Conservation (phyloP, 2,113 vertebrate species). For the Andinoacara biseriatus region DNA sequence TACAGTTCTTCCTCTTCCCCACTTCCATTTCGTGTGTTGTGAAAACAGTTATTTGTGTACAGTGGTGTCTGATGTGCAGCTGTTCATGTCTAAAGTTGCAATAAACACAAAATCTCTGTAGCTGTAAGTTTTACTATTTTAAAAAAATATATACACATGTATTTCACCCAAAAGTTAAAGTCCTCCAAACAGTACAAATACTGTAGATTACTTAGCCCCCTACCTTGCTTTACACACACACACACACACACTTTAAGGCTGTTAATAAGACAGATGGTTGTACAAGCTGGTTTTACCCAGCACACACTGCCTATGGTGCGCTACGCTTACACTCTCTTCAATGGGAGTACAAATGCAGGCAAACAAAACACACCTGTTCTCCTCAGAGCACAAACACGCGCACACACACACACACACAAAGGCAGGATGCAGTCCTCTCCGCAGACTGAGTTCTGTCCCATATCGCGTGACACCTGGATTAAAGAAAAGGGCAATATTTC, state of each 20-base stretch:
- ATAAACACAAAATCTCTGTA: background rate
- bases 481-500: constrained; percentile 61
- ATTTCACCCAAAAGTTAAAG: background rate
- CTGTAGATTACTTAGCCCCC: background rate
- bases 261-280: constrained; percentile 42
- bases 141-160: background rate
- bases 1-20: background rate
- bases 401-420: background rate
- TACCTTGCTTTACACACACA: background rate
- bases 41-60: constrained; percentile 10
- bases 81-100: background rate
- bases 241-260: background rate
- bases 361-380: constrained; percentile 53
- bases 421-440: background rate
- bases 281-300: background rate
- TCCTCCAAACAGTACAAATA: background rate
- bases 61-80: background rate
- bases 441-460: constrained; percentile 22
- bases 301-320: constrained; percentile 14
- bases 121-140: background rate
- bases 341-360: constrained; percentile 9
- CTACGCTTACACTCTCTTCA: background rate
- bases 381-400: background rate
- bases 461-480: constrained; percentile 57
- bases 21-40: background rate